Evolutionary conservation across 2,888 invertebrate species (phyloP).

Genomic region (Calameuta filiformis): DNA sequence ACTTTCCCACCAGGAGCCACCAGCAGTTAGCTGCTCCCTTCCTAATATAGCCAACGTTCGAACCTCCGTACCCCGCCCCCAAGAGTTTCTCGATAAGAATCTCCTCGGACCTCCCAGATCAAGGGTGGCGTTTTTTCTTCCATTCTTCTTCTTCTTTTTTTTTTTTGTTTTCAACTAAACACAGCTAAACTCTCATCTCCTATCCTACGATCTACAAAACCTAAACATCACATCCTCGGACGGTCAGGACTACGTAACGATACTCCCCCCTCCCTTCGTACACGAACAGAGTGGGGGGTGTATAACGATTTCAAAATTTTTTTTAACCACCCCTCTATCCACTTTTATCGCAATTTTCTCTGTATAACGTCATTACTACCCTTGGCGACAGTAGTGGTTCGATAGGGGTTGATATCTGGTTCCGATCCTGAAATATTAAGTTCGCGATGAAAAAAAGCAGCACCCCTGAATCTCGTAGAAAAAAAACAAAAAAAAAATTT

Average conservation of each 20-base stretch:
- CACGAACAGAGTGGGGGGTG: too few species aligned
- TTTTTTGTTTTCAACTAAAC: conserved; percentile 18
- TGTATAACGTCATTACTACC: not conserved
- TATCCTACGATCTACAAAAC: conserved; percentile 39
- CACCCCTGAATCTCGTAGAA: not conserved
- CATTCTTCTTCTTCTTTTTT: not conserved
- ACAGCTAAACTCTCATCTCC: conserved; percentile 32
- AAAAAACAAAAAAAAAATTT: not conserved
- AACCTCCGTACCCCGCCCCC: conserved; percentile 39
- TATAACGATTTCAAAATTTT: not conserved
- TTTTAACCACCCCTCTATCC: not conserved
- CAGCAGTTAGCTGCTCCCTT: not conserved
- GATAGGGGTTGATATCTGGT: not conserved
- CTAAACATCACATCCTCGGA: conserved; percentile 34
- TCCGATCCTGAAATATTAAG: not conserved
- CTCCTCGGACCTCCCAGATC: conserved; percentile 42
- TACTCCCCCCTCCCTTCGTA: too few species aligned
- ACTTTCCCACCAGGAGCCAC: not conserved
- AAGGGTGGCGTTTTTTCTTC: conserved; percentile 29
- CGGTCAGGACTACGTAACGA: not conserved
- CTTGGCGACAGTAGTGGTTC: not conserved
- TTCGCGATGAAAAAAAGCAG: too few species aligned
- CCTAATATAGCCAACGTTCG: conserved; percentile 24
- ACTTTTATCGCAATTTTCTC: not conserved
- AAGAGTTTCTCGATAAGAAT: conserved; percentile 43